phyloP scores from a whole-genome alignment of 2,113 vertebrate genomes.

The Nerophis ophidion region DNA sequence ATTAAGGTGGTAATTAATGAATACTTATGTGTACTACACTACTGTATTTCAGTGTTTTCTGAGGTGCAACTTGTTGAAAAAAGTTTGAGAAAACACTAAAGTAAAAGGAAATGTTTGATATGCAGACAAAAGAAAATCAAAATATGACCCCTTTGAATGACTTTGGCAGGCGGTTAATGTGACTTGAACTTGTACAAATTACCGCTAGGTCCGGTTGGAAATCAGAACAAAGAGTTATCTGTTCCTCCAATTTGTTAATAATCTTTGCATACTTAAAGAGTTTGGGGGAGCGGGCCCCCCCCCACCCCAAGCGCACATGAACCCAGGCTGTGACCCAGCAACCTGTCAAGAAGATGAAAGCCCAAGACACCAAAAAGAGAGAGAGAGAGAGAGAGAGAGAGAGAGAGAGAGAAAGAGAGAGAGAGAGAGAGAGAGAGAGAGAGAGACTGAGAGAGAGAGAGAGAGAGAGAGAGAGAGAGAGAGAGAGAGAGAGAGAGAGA shows the following conservation, averaged over 20 bases:
- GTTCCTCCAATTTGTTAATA: slow-evolving; percentile 47
- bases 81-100: slow-evolving; percentile 7
- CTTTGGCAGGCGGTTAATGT: slow-evolving; percentile 36
- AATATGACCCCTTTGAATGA: slow-evolving; percentile 1
- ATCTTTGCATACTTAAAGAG: slow-evolving; percentile 52
- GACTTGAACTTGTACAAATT: slow-evolving; percentile 23
- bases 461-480: slow-evolving; percentile 4
- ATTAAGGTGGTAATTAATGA: too few relatives aligned
- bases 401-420: slow-evolving; percentile 15
- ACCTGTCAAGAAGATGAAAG: slow-evolving; percentile 63
- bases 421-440: slow-evolving; percentile 21
- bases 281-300: slow-evolving; percentile 35
- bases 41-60: too few relatives aligned
- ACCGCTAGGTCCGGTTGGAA: slow-evolving; percentile 24
- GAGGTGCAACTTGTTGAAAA: too few relatives aligned
- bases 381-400: slow-evolving; percentile 8
- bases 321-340: slow-evolving; percentile 55
- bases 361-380: slow-evolving; percentile 25
- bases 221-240: slow-evolving; percentile 59
- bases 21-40: too few relatives aligned
- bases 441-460: not conserved
- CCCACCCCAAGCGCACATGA: slow-evolving; percentile 48
- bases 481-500: slow-evolving; percentile 29
- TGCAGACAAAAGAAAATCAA: too few relatives aligned
- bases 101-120: too few relatives aligned